A percentile compares a stretch with the other conserved stretches of the same genome.
These are phyloP conservation scores for Megaceryle alcyon DNA, from an alignment of 2,797 vertebrate species.

Conservation along the genomic window DNA sequence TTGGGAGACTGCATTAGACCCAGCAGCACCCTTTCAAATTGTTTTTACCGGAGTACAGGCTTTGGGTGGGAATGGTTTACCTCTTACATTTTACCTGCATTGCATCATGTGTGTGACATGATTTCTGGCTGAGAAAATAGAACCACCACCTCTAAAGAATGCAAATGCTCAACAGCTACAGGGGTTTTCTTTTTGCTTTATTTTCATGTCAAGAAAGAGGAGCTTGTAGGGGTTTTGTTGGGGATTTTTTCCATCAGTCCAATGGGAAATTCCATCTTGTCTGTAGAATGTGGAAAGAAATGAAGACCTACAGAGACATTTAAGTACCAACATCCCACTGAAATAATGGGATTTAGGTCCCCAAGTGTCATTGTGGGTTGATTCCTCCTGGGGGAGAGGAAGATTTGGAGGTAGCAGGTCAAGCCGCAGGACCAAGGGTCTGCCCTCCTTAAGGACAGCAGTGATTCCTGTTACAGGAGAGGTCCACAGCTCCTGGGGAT, in stretches of 20 bases:
- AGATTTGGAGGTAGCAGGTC: too few relatives aligned
- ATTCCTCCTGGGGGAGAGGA: background rate
- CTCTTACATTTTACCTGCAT: background rate
- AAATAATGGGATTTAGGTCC: background rate
- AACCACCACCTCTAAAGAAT: background rate
- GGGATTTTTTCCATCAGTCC: background rate
- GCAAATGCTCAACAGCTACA: background rate
- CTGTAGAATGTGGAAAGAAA: background rate
- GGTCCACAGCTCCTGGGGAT: fast-evolving
- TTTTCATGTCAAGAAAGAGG: background rate
- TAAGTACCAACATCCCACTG: background rate
- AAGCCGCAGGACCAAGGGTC: background rate
- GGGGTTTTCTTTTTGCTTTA: background rate
- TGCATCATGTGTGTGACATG: background rate
- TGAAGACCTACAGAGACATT: background rate
- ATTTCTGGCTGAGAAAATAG: background rate
- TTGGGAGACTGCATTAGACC: background rate
- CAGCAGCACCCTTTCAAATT: background rate
- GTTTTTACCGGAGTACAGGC: background rate
- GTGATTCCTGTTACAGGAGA: too few relatives aligned
- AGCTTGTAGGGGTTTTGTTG: background rate
- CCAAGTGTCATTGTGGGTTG: background rate
- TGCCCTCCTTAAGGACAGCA: background rate
- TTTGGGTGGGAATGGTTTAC: background rate
- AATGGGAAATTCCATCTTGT: background rate